Base-by-base conservation (phyloP, 37 sponge, comb jelly and placozoan genomes). In the Dysidea cf. avara region DNA sequence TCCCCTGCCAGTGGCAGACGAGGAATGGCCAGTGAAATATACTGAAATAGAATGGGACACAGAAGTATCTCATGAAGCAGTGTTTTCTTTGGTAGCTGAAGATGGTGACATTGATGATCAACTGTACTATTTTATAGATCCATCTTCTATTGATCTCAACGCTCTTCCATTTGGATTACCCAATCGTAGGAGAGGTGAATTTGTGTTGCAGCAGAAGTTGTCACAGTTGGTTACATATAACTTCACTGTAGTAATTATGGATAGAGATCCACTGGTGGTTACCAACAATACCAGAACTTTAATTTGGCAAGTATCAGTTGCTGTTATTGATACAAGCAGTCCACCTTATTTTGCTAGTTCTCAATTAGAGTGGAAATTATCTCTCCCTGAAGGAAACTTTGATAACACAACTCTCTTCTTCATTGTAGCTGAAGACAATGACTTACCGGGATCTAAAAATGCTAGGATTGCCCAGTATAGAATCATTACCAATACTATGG, bases 11-110 rank as follows among this genome's bases (percentile, higher is more conserved):
- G 39, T 72, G 9, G 60, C 57, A 25, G 22, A 14, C 13, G 33
- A 34, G 24, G 81, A 81, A 43, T 81, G 81, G 81, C 81, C 81
- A 40, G 39, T 81, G 43, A 84, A 84, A 28, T 20, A 18, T 54
- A 71, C 69, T 2, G 65, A 77, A 50, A 2, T 84, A 18, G 85
- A 84, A 30, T 84, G 85, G 85, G 85, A 73, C 9, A 70, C 55
- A 20, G 64, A 28, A 11, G 77, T 76, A n/a, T 84, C 85, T 12
- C 26, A 50, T 11, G 50, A 47, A 0, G 78, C 86, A 17, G 21
- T 79, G 16, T 71, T 79, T 51, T 30, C 59, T 1, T 57, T 86
- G 28, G 3, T n/a, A 26, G 86, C 86, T 20, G 30, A 11, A 24
- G 86, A 86, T 52, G 24, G 38, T 11, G 86, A 86, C 59, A 78